These are phyloP conservation scores for Tyrophagus putrescentiae DNA, from an alignment of 1,140 invertebrate species.

Conservation along the genomic window DNA sequence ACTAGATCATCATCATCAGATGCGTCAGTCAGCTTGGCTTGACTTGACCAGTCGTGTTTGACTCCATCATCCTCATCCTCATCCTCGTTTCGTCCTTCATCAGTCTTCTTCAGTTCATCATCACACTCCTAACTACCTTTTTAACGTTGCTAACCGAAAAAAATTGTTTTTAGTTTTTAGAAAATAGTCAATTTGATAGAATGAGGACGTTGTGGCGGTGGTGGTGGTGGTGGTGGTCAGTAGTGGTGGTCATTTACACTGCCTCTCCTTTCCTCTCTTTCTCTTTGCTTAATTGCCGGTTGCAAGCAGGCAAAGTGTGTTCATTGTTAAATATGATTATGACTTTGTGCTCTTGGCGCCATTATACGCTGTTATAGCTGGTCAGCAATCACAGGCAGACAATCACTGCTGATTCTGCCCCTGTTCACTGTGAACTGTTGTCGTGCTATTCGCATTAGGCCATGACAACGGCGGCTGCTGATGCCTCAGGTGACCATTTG, in stretches of 20 bases:
- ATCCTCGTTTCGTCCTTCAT: background rate
- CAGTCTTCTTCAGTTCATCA: background rate
- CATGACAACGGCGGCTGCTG: background rate
- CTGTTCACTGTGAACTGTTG: background rate
- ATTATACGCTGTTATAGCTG: background rate
- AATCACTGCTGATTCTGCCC: background rate
- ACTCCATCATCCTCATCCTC: too few relatives aligned
- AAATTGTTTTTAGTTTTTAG: too few relatives aligned
- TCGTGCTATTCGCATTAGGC: background rate
- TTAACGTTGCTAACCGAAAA: too few relatives aligned
- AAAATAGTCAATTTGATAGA: conserved; percentile 4
- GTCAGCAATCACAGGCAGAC: conserved; percentile 1
- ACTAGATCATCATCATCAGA: too few relatives aligned
- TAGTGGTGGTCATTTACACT: too few relatives aligned
- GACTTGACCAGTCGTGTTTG: background rate
- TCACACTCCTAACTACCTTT: background rate
- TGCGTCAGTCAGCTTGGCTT: too few relatives aligned
- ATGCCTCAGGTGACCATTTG: background rate
- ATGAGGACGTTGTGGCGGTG: conserved; percentile 2
- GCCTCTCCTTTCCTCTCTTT: background rate
- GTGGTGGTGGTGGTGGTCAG: background rate
- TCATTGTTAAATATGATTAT: conserved; percentile 1
- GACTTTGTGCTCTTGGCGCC: background rate
- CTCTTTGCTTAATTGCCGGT: background rate
- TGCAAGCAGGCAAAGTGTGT: conserved; percentile 1